Evolutionary conservation across 2,113 vertebrate genomes (phyloP).

Genomic region (Paradisaea rubra): DNA sequence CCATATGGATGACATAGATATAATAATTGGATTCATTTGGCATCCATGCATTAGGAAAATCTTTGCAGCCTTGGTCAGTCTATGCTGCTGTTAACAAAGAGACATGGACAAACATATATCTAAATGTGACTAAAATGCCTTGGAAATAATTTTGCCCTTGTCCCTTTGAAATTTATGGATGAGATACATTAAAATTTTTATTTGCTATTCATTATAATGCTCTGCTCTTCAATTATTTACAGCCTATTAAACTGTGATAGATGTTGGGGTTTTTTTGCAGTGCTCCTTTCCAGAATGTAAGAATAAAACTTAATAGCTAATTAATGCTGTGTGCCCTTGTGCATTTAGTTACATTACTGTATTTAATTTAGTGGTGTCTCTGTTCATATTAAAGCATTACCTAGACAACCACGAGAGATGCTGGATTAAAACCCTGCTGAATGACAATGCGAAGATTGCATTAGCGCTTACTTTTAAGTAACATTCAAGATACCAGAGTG

Average conservation of each 20-base stretch:
- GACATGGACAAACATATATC: neutral
- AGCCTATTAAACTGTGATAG: neutral
- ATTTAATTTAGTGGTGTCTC: neutral
- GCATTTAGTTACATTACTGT: neutral
- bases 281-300: neutral
- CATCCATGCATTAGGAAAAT: neutral
- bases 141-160: neutral
- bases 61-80: neutral
- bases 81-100: neutral
- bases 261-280: neutral
- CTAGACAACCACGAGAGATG: neutral
- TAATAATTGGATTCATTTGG: conserved; percentile 6
- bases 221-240: neutral
- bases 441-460: neutral
- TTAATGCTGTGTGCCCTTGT: neutral
- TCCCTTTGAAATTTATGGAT: neutral
- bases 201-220: neutral
- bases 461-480: neutral
- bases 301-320: neutral
- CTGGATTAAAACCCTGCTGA: neutral
- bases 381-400: neutral
- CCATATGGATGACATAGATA: conserved; percentile 44
- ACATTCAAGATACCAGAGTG: neutral
- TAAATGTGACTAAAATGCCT: neutral
- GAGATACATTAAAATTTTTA: neutral